Evolutionary conservation across 2,797 vertebrate species (phyloP).

Genomic region (Periparus ater): DNA sequence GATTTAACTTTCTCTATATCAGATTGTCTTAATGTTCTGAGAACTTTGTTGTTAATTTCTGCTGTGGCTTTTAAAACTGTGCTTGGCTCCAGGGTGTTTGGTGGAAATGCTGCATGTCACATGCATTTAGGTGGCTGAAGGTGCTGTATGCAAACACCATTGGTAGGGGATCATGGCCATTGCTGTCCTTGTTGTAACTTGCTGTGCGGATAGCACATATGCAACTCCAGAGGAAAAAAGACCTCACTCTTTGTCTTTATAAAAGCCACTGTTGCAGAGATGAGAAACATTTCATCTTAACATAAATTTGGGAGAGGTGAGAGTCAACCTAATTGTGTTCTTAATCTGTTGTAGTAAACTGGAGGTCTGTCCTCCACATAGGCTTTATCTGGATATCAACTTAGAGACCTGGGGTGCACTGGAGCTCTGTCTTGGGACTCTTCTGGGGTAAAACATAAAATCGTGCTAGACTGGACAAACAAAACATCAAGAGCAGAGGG

Average conservation of each 20-base stretch:
- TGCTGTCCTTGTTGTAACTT: background rate
- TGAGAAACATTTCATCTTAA: background rate
- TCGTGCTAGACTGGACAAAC: background rate
- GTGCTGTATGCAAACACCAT: background rate
- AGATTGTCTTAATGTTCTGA: background rate
- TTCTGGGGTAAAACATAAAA: background rate
- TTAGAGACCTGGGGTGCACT: background rate
- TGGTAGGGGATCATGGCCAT: fast-evolving
- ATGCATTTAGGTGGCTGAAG: background rate
- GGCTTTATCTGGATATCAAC: background rate
- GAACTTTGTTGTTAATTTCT: background rate
- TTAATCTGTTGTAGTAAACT: background rate
- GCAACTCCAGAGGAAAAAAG: background rate
- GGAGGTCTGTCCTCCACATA: background rate
- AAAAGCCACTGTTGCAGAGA: background rate
- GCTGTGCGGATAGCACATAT: background rate
- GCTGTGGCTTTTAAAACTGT: background rate
- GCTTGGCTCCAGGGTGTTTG: background rate
- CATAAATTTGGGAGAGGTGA: background rate
- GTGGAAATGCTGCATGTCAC: background rate
- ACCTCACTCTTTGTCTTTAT: background rate
- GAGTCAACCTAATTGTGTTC: background rate
- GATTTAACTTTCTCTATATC: background rate
- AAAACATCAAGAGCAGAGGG: background rate
- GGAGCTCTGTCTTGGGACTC: background rate